These are phyloP conservation scores for Clepsis dumicolana DNA, from an alignment of 2,888 invertebrate genomes.

Conservation along the genomic window DNA sequence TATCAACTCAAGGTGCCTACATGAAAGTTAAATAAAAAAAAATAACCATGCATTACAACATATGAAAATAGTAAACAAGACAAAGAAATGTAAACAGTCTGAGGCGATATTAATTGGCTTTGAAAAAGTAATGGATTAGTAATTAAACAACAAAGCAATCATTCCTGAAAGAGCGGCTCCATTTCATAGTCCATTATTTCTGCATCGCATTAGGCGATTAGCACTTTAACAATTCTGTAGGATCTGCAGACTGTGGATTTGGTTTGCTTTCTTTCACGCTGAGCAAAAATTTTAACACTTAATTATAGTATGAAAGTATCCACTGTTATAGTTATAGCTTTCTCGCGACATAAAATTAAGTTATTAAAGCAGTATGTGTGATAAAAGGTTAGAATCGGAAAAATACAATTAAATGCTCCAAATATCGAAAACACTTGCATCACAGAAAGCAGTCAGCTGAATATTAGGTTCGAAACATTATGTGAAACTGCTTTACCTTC, in stretches of 20 bases:
- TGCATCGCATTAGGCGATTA: slow-evolving; percentile 26
- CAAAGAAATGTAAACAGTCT: neutral
- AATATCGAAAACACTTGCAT: too few species aligned
- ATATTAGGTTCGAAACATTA: too few species aligned
- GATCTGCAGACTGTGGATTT: slow-evolving; percentile 38
- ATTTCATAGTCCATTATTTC: slow-evolving; percentile 27
- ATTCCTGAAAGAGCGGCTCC: slow-evolving; percentile 25
- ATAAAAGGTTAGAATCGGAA: too few species aligned
- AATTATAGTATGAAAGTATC: too few species aligned
- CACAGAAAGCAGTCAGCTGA: too few species aligned
- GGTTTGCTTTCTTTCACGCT: neutral
- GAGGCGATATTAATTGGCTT: neutral
- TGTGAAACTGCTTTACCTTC: too few species aligned
- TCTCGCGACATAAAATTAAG: too few species aligned
- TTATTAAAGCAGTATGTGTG: too few species aligned
- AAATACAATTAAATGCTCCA: too few species aligned
- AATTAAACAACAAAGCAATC: slow-evolving; percentile 26
- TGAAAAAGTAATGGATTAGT: slow-evolving; percentile 5
- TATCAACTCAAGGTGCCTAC: neutral
- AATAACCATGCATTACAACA: neutral
- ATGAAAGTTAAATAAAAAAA: neutral
- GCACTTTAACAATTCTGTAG: neutral
- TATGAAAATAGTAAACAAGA: neutral
- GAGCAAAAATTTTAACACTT: neutral
- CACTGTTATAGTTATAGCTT: too few species aligned